Evolutionary conservation across 2,797 vertebrate species (phyloP).

Genomic region (Chaetophractus vellerosus): DNA sequence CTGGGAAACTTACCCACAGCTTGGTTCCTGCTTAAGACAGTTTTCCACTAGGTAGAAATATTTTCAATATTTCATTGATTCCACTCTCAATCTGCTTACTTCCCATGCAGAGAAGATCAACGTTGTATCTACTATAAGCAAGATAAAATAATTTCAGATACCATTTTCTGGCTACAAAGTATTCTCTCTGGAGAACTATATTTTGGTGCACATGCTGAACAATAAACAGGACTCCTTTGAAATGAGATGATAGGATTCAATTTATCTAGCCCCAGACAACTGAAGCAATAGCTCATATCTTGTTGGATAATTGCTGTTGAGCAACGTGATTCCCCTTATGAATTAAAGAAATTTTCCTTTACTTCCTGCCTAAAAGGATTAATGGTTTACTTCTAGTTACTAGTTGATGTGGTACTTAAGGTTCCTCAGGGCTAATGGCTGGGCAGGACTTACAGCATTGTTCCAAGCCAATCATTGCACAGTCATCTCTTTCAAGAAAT

Average conservation of each 20-base stretch:
- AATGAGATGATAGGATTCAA: not conserved
- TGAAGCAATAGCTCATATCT: slow-evolving; percentile 26
- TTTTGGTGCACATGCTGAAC: slow-evolving; percentile 44
- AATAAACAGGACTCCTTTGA: slow-evolving; percentile 1
- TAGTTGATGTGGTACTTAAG: slow-evolving; percentile 87
- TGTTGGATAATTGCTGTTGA: slow-evolving; percentile 60
- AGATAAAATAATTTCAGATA: slow-evolving; percentile 53
- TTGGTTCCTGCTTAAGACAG: slow-evolving; percentile 37
- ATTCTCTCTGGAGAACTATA: not conserved
- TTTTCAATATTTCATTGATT: slow-evolving; percentile 53
- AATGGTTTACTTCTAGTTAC: slow-evolving; percentile 89
- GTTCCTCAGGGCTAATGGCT: slow-evolving; percentile 83
- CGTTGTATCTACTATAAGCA: not conserved
- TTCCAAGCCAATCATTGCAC: slow-evolving; percentile 82
- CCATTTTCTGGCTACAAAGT: not conserved
- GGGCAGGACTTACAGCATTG: slow-evolving; percentile 73
- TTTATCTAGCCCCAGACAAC: slow-evolving; percentile 50
- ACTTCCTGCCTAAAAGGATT: slow-evolving; percentile 79
- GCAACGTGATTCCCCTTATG: slow-evolving; percentile 70
- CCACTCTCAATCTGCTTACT: slow-evolving; percentile 15
- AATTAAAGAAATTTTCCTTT: slow-evolving; percentile 79
- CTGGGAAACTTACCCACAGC: slow-evolving; percentile 19
- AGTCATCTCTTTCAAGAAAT: slow-evolving; percentile 80
- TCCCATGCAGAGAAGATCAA: slow-evolving; percentile 48
- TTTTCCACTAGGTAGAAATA: slow-evolving; percentile 41